Evolutionary conservation across 1,140 invertebrate genomes (phyloP), one percentile per base, ranked within the genome.

Genomic region (Hesperophylax magnus): DNA sequence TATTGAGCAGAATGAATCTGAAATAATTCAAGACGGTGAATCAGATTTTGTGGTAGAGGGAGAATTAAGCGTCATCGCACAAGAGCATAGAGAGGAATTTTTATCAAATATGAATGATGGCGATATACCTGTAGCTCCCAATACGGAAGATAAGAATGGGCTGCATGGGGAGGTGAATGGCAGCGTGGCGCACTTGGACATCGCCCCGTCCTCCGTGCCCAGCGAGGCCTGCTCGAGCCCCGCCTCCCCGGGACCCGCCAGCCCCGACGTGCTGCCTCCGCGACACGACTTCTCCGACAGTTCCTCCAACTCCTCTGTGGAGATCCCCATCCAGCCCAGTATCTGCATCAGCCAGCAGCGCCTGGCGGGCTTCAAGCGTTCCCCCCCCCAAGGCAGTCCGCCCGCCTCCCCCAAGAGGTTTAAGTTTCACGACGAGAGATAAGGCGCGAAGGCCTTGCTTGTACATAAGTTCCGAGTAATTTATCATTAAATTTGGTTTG

Each of bases 261-360:
- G 39, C 14, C 78, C 27, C 9, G 31, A 80, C 1, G 24, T 58
- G n/a, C 52, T 74, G 27, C 60, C n/a, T 15, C 20, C 24, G 14
- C 72, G n/a, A 56, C 67, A 27, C n/a, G 63, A 69, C n/a, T 81
- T 72, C 60, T 83, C 82, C 17, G 82, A 84, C 2, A 60, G 79
- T 8, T 82, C 80, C 14, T 82, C 81, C 4, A 76, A 82, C 53
- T 67, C 31, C 22, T 82, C 81, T 0, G 67, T 60, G 18, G 83
- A 82, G 54, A 82, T 84, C 31, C 83, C 83, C 17, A 74, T 84
- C 20, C 83, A 84, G 63, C 83, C 83, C 9, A 34, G 54, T 39
- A 82, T 84, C 47, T 80, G 78, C 6, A 63, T 84, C 3, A 82
- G 81, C n/a, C 81, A 82, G 20, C 78, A 79, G 11, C 31, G 63